Evolutionary conservation across 2,888 invertebrate genomes (phyloP), one percentile per base, ranked within the genome.

Genomic region (Diaphora mendica): DNA sequence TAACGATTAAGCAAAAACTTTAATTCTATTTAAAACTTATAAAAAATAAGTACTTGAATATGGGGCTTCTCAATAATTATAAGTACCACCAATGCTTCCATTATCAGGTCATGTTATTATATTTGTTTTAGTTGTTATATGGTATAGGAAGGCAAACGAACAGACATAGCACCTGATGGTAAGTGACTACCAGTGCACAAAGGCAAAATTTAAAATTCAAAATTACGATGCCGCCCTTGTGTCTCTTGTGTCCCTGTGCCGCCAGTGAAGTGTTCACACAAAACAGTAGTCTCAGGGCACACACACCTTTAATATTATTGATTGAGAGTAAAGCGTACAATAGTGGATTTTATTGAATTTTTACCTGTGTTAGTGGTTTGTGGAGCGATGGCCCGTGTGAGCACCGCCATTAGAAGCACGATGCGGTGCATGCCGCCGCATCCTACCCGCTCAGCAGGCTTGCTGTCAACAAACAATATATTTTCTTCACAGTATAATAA

Each of bases 351-450:
- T n/a, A 23, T n/a, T n/a, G 15, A 42, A 26, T 39, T 79, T 86
- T 79, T 86, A 94, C 94, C 93, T 88, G 91, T 89, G 79, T 86
- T 79, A 80, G 87, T 90, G 79, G 87, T 87, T 79, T 89, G 90
- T 74, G 92, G 92, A 86, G 93, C 91, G 86, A 90, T 91, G 87
- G 91, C 93, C 88, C 91, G 90, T 85, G 90, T 90, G 84, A 95
- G 92, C 90, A 93, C 89, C 90, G 91, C 92, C 92, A 94, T 90
- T 78, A 95, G 90, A 88, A 94, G 88, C 90, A 93, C 88, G 86
- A 90, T 86, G 88, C 91, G 92, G 90, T 92, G 92, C 95, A 95
- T 95, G 88, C 93, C 94, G 94, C 93, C 89, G 94, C 95, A 95
- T 95, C 94, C 92, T 95, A 94, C 92, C 94, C 93, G 91, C 92